Percentiles rank a stretch among this genome's conserved stretches.
phyloP scores from a whole-genome alignment of 2,113 vertebrate genomes.

The Syngnathus scovelli region DNA sequence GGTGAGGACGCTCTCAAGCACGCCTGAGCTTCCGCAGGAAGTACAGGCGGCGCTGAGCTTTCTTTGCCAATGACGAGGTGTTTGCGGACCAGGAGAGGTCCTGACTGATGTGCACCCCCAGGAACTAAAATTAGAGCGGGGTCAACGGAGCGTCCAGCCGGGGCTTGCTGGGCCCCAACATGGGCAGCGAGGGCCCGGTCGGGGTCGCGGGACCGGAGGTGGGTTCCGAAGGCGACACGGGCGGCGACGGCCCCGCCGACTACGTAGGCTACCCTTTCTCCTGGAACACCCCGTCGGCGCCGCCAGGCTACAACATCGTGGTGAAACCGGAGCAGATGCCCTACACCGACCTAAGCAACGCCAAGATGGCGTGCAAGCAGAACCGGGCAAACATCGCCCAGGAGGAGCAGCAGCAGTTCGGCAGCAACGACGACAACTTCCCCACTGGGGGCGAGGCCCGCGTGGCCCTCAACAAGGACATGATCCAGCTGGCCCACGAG shows the following conservation, averaged over 20 bases:
- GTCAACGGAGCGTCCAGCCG: no score
- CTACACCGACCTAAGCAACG: slow-evolving; percentile 90
- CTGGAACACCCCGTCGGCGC: slow-evolving; percentile 93
- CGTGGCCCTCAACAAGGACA: slow-evolving; percentile 85
- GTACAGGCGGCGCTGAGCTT: no score
- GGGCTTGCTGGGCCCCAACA: slow-evolving; percentile 55
- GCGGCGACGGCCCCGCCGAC: slow-evolving; percentile 70
- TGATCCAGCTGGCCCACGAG: slow-evolving; percentile 87
- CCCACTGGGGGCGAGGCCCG: slow-evolving; percentile 77
- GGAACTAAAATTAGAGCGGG: no score
- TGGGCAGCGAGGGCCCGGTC: slow-evolving; percentile 54
- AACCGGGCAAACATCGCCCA: slow-evolving; percentile 96
- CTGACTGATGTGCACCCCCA: no score
- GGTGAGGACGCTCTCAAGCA: no score
- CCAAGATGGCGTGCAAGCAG: slow-evolving; percentile 93
- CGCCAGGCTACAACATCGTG: slow-evolving; percentile 92
- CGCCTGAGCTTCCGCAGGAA: no score
- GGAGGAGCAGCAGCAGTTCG: slow-evolving; percentile 86
- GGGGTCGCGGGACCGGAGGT: slow-evolving; percentile 57
- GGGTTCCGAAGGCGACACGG: slow-evolving; percentile 59
- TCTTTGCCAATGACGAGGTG: no score
- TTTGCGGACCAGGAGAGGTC: no score
- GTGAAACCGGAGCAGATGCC: slow-evolving; percentile 93
- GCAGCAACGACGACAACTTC: slow-evolving; percentile 88
- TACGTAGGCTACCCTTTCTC: slow-evolving; percentile 91